These are phyloP conservation scores for Otolemur garnettii DNA, from an alignment of 2,113 vertebrate genomes.

Conservation along the genomic window DNA sequence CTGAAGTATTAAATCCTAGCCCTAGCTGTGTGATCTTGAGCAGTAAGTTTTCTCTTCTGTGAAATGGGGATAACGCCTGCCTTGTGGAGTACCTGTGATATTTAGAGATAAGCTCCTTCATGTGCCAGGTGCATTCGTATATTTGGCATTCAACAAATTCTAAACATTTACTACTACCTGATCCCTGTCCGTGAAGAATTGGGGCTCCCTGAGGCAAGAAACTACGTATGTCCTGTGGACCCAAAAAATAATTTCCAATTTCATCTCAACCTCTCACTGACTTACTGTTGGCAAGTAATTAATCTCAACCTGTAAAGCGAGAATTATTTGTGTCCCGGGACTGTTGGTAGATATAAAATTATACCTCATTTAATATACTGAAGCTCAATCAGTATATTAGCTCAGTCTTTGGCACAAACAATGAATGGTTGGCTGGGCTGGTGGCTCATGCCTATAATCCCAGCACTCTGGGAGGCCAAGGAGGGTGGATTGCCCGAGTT, in stretches of 20 bases:
- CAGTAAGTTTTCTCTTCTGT: background rate
- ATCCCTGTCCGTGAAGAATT: background rate
- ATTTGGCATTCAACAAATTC: background rate
- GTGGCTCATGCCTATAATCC: too few species aligned
- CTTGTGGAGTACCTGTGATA: background rate
- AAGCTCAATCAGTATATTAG: slow-evolving; percentile 1
- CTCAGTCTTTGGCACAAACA: background rate
- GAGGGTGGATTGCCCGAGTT: too few species aligned
- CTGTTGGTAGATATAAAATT: background rate
- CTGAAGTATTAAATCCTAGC: background rate
- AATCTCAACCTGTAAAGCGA: slow-evolving; percentile 13
- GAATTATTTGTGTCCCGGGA: background rate
- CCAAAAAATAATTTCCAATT: background rate
- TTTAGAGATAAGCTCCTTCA: background rate
- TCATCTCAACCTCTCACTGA: background rate
- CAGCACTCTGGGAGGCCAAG: too few species aligned
- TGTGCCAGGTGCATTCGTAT: background rate
- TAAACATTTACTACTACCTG: background rate
- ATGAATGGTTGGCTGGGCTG: background rate
- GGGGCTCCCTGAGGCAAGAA: background rate
- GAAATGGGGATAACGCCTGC: background rate
- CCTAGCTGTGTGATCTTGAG: background rate
- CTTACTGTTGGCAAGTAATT: background rate
- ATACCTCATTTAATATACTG: background rate
- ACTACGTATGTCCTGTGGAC: background rate